phyloP scores from a whole-genome alignment of 2,797 vertebrate species.

The Hylomyscus alleni region DNA sequence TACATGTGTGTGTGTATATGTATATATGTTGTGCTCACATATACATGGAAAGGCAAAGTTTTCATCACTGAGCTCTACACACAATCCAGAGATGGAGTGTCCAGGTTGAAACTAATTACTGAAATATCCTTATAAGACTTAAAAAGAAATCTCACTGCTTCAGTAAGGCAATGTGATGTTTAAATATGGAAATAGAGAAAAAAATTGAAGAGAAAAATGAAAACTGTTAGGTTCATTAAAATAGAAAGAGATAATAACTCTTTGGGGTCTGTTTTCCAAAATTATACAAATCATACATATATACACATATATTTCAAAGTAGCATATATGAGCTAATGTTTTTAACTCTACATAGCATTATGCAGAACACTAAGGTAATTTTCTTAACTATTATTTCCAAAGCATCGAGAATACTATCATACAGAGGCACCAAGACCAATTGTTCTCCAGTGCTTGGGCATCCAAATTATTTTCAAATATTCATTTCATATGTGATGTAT shows the following conservation, averaged over 20 bases:
- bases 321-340: constrained; percentile 2
- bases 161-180: not conserved
- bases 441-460: not conserved
- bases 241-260: constrained; percentile 22
- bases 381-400: constrained; percentile 30
- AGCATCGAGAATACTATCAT: not conserved
- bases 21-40: not conserved
- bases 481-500: not conserved
- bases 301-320: not conserved
- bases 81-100: not conserved
- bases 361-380: not conserved
- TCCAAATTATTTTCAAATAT: constrained; percentile 20
- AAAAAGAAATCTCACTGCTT: not conserved
- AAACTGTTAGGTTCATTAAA: not conserved
- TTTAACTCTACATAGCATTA: constrained; percentile 1
- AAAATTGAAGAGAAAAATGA: constrained; percentile 9
- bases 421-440: not conserved
- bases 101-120: constrained; percentile 8
- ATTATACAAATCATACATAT: not conserved
- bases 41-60: not conserved
- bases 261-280: not conserved
- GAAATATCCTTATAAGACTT: not conserved
- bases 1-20: not conserved
- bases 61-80: not conserved
- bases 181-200: not conserved